phyloP scores from a whole-genome alignment of 2,113 vertebrate species.

The rat (Rattus norvegicus) region GRCr8 NC_086032.1:65128501-65129000 shows the following conservation, averaged over 20 bases:
- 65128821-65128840: not conserved
- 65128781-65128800: slow-evolving; percentile 12
- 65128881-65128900: not conserved
- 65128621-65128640: not conserved
- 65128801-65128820: not conserved
- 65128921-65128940: not conserved
- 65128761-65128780: not conserved
- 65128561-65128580: too few relatives aligned
- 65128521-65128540: slow-evolving; percentile 12
- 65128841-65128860: not conserved
- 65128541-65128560: not conserved
- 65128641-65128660: not conserved
- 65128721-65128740: not conserved
- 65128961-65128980: not conserved
- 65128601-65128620: not conserved
- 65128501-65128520: not conserved
- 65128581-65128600: not conserved
- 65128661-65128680: not conserved
- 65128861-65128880: not conserved
- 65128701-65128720: too few relatives aligned
- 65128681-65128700: not conserved
- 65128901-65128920: slow-evolving; percentile 15
- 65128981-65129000: not conserved
- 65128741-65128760: not conserved
- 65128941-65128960: not conserved